Conservation (phyloP, 2,113 vertebrate genomes). For the Haemorhous mexicanus region DNA sequence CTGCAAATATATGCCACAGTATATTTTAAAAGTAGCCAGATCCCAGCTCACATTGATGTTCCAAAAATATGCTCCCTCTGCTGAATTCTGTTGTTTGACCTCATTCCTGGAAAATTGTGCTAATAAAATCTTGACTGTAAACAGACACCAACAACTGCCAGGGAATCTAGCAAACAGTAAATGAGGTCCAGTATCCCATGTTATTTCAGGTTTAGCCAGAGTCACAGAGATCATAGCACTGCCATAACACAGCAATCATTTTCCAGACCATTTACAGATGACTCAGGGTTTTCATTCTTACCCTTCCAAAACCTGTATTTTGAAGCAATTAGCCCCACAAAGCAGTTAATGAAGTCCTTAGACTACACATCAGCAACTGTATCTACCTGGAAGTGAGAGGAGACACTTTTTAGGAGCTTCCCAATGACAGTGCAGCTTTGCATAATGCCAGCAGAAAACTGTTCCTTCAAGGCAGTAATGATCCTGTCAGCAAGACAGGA, state of each 20-base stretch:
- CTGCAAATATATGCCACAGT: neutral
- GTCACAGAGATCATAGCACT: neutral
- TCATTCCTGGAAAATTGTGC: neutral
- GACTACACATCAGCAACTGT: neutral
- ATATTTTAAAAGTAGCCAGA: neutral
- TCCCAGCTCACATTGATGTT: neutral
- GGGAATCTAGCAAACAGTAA: neutral
- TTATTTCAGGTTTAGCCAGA: neutral
- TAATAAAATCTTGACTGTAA: neutral
- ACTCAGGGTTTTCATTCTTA: neutral
- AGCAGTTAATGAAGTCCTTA: neutral
- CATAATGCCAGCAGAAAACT: neutral
- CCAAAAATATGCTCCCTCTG: neutral
- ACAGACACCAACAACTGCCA: neutral
- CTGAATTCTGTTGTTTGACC: neutral
- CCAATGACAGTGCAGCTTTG: neutral
- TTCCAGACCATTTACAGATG: neutral
- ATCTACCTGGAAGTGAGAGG: neutral
- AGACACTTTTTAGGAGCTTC: neutral
- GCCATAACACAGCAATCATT: neutral
- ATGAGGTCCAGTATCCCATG: neutral
- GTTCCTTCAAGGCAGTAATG: neutral
- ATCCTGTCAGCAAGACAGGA: neutral
- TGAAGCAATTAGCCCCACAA: neutral
- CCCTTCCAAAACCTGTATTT: neutral